These are phyloP conservation scores for Discoglossus pictus DNA, from an alignment of 2,797 vertebrate genomes.

Conservation along the genomic window DNA sequence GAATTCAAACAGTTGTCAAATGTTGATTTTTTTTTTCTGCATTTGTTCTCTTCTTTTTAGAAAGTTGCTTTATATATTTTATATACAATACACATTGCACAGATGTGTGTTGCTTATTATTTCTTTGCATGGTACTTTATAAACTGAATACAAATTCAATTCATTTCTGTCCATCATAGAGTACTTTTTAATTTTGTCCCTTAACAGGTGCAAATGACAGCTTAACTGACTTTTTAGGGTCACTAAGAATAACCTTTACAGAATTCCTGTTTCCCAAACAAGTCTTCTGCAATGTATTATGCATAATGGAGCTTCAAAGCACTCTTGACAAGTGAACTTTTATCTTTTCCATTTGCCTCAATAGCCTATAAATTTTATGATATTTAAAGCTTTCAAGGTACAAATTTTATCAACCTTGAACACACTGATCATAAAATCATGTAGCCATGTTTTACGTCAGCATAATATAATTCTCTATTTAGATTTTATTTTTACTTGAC, in stretches of 20 bases:
- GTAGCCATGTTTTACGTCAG: constrained; percentile 33
- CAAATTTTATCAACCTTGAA: constrained; percentile 44
- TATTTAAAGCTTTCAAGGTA: constrained; percentile 48
- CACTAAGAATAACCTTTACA: not conserved
- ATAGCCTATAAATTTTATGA: constrained; percentile 44
- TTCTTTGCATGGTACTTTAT: no score
- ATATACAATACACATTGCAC: no score
- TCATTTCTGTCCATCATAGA: no score
- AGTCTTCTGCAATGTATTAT: constrained; percentile 35
- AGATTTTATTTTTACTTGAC: constrained; percentile 32
- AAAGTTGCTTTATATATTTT: no score
- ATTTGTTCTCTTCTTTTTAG: no score
- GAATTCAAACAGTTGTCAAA: no score
- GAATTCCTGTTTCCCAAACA: constrained; percentile 34
- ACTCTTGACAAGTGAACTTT: constrained; percentile 36
- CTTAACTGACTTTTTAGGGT: not conserved
- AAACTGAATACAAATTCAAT: no score
- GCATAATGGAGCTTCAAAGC: constrained; percentile 44
- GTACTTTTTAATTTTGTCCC: no score
- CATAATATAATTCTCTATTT: constrained; percentile 31
- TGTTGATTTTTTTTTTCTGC: no score
- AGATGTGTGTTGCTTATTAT: no score
- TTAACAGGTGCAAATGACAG: not conserved
- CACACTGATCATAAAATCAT: constrained; percentile 38
- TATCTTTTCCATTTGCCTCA: constrained; percentile 44